Evolutionary conservation across 2,113 vertebrate species (phyloP).

Genomic region (Charina bottae): DNA sequence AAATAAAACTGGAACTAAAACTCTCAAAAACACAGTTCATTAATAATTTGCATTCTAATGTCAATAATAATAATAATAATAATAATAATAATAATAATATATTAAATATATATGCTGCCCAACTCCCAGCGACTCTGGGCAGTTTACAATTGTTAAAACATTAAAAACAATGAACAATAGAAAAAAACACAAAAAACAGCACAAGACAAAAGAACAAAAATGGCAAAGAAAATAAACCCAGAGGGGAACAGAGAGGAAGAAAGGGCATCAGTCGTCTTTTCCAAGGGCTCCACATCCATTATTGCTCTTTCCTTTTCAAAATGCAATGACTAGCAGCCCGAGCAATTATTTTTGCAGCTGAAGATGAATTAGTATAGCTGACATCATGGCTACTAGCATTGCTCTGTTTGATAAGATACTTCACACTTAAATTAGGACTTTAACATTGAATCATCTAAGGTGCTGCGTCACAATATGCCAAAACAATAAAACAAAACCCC

Average conservation of each 20-base stretch:
- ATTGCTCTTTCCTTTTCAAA: conserved; percentile 17
- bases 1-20: not conserved
- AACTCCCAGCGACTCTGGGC: not conserved
- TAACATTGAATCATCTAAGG: not conserved
- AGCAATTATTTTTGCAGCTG: not conserved
- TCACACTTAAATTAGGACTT: not conserved
- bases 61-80: not conserved
- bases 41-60: not conserved
- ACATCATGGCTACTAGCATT: not conserved
- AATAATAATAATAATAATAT: not conserved
- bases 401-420: not conserved
- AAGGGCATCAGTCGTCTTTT: not conserved
- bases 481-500: not conserved
- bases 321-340: not conserved
- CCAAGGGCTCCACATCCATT: not conserved
- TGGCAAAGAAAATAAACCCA: not conserved
- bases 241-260: not conserved
- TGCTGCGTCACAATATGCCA: not conserved
- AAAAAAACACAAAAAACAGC: not conserved
- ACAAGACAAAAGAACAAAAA: not conserved
- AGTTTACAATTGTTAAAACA: not conserved
- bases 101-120: not conserved
- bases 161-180: not conserved
- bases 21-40: not conserved
- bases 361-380: not conserved